Base-by-base conservation (phyloP, 2,888 invertebrate species). In the Thumatha senex region DNA sequence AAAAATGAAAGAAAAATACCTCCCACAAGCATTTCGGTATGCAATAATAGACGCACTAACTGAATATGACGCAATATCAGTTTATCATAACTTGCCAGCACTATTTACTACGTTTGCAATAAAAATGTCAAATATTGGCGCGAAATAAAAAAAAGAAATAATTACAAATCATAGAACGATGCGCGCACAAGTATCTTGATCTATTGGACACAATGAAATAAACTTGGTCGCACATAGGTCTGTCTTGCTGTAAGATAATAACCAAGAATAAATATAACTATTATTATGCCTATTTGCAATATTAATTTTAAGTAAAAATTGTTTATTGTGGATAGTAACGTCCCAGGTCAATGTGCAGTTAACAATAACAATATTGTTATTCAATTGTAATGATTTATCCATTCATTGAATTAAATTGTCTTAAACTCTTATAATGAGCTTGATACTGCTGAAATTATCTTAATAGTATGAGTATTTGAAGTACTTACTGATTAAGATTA, bases 241-340 rank as follows among this genome's bases (percentile, higher is more conserved):
- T 81, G 79, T 69, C 72, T 73, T 76, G 76, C 64, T 63, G 48
- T 66, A 61, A 72, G 85, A 85, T 86, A 86, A 79, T 74, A 62
- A 52, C 58, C 69, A 61, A 68, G 67, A 74, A 74, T 24, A 24
- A 24, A 24, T 76, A 76, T 76, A 76, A 69, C 72, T 69, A 54
- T 57, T 61, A 65, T 63, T 61, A 65, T 63, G 56, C 62, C 61
- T 72, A 69, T 70, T 71, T 71, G 57, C 59, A 69, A 63, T 64
- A 70, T 68, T 60, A 67, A 65, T 67, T 69, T 70, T 64, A 51
- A 69, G 56, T 60, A 57, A 58, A 57, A 43, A 67, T 66, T 67
- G 62, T 72, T 70, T 61, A 61, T 61, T 48, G 58, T 54, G 58
- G 62, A 43, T 62, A 61, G 58, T 55, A 67, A 66, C 58, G 56